phyloP scores from a whole-genome alignment of 2,113 vertebrate species.

The Neopipo cinnamomea region DNA sequence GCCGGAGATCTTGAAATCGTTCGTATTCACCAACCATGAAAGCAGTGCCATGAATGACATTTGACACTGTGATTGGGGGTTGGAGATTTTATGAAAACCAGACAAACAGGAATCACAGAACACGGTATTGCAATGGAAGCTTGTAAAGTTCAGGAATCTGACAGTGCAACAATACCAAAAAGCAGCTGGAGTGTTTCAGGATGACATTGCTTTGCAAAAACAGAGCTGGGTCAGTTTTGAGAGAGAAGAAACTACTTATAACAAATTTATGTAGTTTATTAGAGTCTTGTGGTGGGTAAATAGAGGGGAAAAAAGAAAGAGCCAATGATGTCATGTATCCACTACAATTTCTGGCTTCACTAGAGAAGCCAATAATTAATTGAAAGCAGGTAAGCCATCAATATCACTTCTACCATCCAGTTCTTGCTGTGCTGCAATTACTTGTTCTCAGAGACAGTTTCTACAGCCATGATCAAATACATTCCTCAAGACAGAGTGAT shows the following conservation, averaged over 20 bases:
- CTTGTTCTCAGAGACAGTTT: neutral
- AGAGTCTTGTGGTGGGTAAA: neutral
- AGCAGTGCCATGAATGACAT: neutral
- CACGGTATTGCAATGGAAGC: neutral
- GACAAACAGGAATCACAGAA: neutral
- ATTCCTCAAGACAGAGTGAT: neutral
- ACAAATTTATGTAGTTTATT: neutral
- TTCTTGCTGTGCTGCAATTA: neutral
- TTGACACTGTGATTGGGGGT: neutral
- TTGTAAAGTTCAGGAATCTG: neutral
- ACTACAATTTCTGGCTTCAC: neutral
- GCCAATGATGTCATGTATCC: neutral
- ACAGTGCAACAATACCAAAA: neutral
- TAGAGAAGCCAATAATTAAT: neutral
- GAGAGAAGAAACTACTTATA: neutral
- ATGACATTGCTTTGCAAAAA: neutral
- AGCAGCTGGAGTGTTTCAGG: neutral
- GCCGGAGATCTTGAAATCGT: neutral
- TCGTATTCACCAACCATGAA: neutral
- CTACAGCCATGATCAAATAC: neutral
- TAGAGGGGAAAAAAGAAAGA: neutral
- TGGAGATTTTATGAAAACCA: neutral
- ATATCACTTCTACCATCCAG: neutral
- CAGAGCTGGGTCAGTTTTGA: neutral
- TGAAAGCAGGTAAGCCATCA: neutral